phyloP scores from a whole-genome alignment of 2,888 invertebrate genomes.

The Ferrisia virgata region DNA sequence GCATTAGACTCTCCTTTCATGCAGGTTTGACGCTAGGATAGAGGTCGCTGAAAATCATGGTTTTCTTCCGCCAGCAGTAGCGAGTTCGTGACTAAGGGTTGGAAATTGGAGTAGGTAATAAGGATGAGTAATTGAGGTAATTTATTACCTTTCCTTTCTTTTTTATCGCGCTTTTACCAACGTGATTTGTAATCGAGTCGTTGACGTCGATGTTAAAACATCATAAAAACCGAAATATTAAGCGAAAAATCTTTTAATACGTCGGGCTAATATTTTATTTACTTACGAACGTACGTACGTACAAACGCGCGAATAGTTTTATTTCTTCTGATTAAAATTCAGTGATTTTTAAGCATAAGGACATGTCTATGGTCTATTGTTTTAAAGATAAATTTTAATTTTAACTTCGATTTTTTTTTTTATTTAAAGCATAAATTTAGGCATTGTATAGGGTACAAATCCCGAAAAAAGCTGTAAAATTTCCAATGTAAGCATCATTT shows the following conservation, averaged over 20 bases:
- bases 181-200: not conserved
- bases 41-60: conserved; percentile 1
- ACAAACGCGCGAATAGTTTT: not conserved
- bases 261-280: too few species aligned
- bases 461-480: too few species aligned
- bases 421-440: too few species aligned
- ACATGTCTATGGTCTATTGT: too few species aligned
- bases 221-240: not conserved
- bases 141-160: not conserved
- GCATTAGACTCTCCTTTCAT: not conserved
- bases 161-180: not conserved
- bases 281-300: too few species aligned
- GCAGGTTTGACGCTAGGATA: not conserved
- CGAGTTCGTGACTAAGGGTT: not conserved
- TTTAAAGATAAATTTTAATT: too few species aligned
- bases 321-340: too few species aligned
- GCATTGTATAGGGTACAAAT: too few species aligned
- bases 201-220: not conserved
- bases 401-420: too few species aligned
- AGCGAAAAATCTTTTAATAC: not conserved
- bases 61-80: not conserved
- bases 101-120: not conserved
- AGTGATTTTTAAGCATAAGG: too few species aligned
- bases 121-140: not conserved
- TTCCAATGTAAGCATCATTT: too few species aligned